A percentile compares a stretch with the other conserved stretches of the same genome.
Evolutionary conservation across 2,797 vertebrate species (phyloP).

Genomic region (Bovichtus diacanthus): DNA sequence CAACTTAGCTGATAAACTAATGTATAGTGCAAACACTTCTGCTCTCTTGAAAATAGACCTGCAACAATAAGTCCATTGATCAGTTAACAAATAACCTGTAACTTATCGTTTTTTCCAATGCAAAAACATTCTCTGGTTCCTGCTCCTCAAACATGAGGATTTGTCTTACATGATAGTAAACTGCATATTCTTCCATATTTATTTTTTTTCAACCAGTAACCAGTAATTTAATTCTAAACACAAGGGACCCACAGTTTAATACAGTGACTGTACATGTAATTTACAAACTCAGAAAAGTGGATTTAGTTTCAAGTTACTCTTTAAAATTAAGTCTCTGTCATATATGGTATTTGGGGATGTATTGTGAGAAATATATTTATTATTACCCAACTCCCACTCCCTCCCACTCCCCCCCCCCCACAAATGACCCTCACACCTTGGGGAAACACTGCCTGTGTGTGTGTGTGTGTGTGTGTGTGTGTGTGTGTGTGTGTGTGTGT

Average conservation of each 20-base stretch:
- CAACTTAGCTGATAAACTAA: neutral
- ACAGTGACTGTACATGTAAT: neutral
- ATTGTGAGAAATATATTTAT: slow-evolving; percentile 18
- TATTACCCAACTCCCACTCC: neutral
- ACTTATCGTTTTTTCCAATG: neutral
- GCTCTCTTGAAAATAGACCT: neutral
- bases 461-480: neutral
- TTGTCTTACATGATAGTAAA: neutral
- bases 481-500: slow-evolving; percentile 22
- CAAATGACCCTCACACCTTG: slow-evolving; percentile 36
- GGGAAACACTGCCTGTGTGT: slow-evolving; percentile 27
- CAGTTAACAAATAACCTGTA: neutral
- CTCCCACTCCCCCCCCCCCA: no score
- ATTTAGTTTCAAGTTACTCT: neutral
- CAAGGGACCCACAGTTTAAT: neutral
- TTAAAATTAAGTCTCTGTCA: neutral
- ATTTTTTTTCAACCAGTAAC: neutral
- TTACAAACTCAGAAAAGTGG: neutral
- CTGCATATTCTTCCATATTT: neutral
- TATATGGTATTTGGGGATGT: neutral
- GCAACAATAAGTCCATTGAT: neutral
- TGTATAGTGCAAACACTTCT: neutral
- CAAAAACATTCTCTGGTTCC: neutral
- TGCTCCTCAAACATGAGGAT: neutral
- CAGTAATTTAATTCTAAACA: neutral